A percentile compares a stretch with the other conserved stretches of the same genome.
phyloP scores from a whole-genome alignment of 1,140 invertebrate species.

The Brevipalpus yothersi region DNA sequence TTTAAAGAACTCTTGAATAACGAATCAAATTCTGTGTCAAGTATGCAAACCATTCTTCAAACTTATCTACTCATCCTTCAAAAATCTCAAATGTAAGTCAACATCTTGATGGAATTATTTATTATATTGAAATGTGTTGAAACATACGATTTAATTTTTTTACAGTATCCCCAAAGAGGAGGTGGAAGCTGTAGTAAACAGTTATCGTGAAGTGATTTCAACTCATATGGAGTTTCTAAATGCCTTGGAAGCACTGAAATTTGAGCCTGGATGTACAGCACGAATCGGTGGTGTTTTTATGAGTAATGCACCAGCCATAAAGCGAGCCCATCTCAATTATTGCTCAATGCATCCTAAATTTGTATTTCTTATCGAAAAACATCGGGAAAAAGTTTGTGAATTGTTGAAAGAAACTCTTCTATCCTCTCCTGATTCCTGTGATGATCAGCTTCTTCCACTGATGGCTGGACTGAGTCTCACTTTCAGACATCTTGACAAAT shows the following conservation, averaged over 20 bases:
- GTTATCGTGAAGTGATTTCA: slow-evolving; percentile 4
- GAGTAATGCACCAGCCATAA: slow-evolving; percentile 55
- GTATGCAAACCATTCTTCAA: slow-evolving; percentile 54
- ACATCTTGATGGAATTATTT: neutral
- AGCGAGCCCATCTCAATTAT: slow-evolving; percentile 59
- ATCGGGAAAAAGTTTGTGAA: slow-evolving; percentile 24
- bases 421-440: slow-evolving; percentile 22
- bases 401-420: slow-evolving; percentile 21
- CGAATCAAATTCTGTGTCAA: slow-evolving; percentile 61
- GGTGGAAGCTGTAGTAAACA: neutral
- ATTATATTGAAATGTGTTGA: neutral
- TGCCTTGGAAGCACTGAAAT: neutral
- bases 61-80: slow-evolving; percentile 61
- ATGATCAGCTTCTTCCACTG: slow-evolving; percentile 58
- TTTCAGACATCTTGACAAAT: slow-evolving; percentile 80
- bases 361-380: slow-evolving; percentile 66
- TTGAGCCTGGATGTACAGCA: slow-evolving; percentile 34
- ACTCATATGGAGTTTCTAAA: slow-evolving; percentile 1
- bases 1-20: slow-evolving; percentile 68
- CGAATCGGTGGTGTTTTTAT: slow-evolving; percentile 75
- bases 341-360: slow-evolving; percentile 76
- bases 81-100: slow-evolving; percentile 18
- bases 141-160: neutral
- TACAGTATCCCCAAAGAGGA: slow-evolving; percentile 1
- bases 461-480: slow-evolving; percentile 80